Conservation (phyloP, 2,113 vertebrate species). For the Pyrgilauda ruficollis region DNA sequence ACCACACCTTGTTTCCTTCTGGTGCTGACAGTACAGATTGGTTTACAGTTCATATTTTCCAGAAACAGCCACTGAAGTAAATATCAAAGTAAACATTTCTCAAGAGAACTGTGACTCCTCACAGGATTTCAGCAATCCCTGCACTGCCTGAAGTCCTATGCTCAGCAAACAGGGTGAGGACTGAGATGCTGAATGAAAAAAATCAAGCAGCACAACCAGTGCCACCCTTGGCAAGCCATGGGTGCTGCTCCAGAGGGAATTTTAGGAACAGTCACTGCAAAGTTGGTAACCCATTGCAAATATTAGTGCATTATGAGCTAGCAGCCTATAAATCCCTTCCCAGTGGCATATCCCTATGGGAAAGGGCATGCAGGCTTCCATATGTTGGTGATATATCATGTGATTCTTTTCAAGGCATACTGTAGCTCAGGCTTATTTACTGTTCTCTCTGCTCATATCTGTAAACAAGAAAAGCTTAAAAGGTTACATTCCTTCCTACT, state of each 20-base stretch:
- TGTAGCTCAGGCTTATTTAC: neutral
- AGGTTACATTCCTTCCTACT: constrained; percentile 55
- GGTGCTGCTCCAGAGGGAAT: constrained; percentile 26
- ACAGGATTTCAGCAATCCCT: neutral
- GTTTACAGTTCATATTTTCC: neutral
- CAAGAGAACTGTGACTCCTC: neutral
- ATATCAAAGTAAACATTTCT: neutral
- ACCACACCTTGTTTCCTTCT: constrained; percentile 9
- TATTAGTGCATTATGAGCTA: neutral
- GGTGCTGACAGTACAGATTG: neutral
- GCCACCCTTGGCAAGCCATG: neutral
- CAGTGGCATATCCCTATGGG: neutral
- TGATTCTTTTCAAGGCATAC: constrained; percentile 4
- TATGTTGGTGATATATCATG: constrained; percentile 43
- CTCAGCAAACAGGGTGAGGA: neutral
- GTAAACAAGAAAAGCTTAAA: constrained; percentile 51
- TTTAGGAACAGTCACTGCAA: neutral
- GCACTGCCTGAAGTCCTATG: neutral
- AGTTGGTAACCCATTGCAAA: neutral
- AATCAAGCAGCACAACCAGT: neutral
- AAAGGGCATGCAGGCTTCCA: constrained; percentile 26
- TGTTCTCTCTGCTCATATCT: neutral
- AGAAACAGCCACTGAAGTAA: neutral
- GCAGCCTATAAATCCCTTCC: constrained; percentile 42
- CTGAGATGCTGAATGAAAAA: neutral